phyloP scores from a whole-genome alignment of 2,797 vertebrate species.

The Tokudaia muenninki region DNA sequence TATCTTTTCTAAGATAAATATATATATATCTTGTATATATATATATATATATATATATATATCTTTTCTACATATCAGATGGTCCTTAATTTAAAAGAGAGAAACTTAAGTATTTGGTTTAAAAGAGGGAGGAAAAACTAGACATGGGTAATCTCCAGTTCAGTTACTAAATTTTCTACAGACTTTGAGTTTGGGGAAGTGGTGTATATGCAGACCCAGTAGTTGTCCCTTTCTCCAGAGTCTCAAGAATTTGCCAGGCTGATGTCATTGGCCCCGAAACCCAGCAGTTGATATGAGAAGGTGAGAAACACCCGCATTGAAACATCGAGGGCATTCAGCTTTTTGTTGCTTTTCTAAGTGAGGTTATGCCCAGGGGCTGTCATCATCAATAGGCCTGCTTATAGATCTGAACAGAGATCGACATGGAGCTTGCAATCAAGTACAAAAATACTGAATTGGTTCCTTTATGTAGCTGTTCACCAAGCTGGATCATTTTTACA shows the following conservation, averaged over 20 bases:
- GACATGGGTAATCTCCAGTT: neutral
- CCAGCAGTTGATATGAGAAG: neutral
- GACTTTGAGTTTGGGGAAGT: constrained; percentile 19
- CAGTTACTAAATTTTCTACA: neutral
- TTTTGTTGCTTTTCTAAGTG: neutral
- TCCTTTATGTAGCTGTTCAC: neutral
- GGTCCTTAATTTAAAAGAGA: constrained; percentile 29
- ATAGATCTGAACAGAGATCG: neutral
- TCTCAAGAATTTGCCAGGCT: constrained; percentile 8
- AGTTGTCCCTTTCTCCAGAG: neutral
- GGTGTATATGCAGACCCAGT: neutral
- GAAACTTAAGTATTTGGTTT: neutral
- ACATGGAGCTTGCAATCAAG: neutral
- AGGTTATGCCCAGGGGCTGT: neutral
- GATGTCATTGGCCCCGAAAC: constrained; percentile 2
- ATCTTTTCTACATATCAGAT: constrained; percentile 14
- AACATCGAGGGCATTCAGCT: neutral
- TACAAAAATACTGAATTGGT: neutral
- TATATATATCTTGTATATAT: no score
- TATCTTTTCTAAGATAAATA: neutral
- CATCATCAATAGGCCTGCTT: neutral
- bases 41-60: neutral
- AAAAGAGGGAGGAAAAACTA: neutral
- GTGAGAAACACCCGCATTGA: neutral
- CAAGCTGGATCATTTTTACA: neutral